Base-by-base conservation (phyloP, 2,113 vertebrate genomes). In the Podiceps cristatus region DNA sequence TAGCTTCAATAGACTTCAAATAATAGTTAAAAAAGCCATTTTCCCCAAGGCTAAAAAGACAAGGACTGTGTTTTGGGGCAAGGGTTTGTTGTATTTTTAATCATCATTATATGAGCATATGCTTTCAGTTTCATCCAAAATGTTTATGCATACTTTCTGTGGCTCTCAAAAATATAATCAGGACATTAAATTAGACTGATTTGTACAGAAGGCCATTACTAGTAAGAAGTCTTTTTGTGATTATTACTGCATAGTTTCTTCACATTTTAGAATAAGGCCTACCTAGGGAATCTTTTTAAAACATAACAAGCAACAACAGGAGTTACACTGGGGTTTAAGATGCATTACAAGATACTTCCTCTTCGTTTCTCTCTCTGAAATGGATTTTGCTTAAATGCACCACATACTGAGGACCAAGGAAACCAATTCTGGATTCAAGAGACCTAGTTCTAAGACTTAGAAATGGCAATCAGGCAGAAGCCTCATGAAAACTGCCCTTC, bases 41-140 rank as follows among this genome's bases (percentile, higher is more conserved):
- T 55, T 42, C 58, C 44, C 49, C 74, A 84, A 80, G 90, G 82
- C 72, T 92, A 92, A 71, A 76, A 86, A 88, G 71, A 83, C 53
- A 93, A 59, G 53, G 58, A 35, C 45, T 44, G 24, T 37, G 82
- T 66, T 89, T 62, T 44, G 33, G 6, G 69, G 59, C 37, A 91
- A 81, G 52, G 29, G 74, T 64, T 91, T 89, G 53, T 52, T 85
- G 69, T 50, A 75, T 49, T 77, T 86, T 96, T 90, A 91, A 89
- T 91, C 62, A 87, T 60, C 60, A 69, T 77, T 88, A 88, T 4
- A 62, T 7, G 22, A 64, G 66, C 52, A 95, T 72, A 87, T 31
- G 66, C 60, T 89, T 91, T 82, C 83, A 92, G 59, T 75, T 42
- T 68, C 71, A 62, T 25, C 44, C 73, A 89, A 86, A 89, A 58